Conservation (phyloP, 2,113 vertebrate species). For the Coracopsis vasa region DNA sequence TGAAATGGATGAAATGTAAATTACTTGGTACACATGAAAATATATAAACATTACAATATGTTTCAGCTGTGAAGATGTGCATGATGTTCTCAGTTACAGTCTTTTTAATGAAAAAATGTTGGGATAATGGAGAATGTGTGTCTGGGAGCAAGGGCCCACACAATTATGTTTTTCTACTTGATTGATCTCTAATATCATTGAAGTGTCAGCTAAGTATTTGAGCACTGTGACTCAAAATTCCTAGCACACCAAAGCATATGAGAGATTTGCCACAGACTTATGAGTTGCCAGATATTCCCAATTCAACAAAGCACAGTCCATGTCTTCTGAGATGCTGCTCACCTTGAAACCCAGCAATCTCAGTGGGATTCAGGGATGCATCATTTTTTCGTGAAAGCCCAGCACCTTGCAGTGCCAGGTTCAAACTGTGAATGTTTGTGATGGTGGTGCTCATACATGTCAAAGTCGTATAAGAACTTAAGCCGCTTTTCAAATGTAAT, state of each 20-base stretch:
- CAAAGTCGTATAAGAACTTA: not conserved
- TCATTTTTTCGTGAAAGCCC: not conserved
- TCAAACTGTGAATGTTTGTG: not conserved
- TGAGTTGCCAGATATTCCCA: not conserved
- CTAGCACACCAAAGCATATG: not conserved
- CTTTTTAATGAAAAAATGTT: not conserved
- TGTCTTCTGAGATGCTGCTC: not conserved
- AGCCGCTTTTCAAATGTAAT: constrained; percentile 30
- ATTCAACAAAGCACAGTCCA: not conserved
- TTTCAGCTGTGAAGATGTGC: not conserved
- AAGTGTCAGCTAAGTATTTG: not conserved
- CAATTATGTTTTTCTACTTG: not conserved
- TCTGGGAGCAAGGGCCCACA: not conserved
- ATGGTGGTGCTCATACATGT: not conserved
- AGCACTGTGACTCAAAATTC: not conserved
- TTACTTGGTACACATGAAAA: not conserved
- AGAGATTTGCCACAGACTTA: not conserved
- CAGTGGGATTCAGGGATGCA: not conserved
- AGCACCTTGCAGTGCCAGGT: not conserved
- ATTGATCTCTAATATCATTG: not conserved
- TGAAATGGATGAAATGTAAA: not conserved
- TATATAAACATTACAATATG: not conserved
- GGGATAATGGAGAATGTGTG: not conserved
- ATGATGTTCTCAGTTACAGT: not conserved
- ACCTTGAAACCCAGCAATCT: not conserved